phyloP scores from a whole-genome alignment of 2,797 vertebrate species.

The Hemibagrus guttatus region DNA sequence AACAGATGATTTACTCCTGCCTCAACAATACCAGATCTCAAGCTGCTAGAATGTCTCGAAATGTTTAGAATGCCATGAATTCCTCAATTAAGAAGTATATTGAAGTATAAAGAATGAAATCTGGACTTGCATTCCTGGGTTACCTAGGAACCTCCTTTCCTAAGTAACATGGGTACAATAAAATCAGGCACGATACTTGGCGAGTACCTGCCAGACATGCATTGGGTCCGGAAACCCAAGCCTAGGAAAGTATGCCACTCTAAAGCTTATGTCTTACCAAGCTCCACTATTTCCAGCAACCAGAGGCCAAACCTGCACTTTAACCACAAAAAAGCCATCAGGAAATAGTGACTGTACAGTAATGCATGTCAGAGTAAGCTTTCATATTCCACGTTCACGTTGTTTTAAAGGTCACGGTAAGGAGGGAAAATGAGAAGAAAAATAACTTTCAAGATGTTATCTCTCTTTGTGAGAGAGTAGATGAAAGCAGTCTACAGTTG shows the following conservation, averaged over 20 bases:
- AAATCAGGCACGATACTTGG: background rate
- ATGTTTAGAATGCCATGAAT: background rate
- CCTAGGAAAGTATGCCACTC: background rate
- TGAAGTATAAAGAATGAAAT: background rate
- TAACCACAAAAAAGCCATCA: background rate
- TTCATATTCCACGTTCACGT: background rate
- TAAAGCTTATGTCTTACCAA: background rate
- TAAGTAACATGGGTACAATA: background rate
- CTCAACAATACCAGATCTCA: constrained; percentile 65
- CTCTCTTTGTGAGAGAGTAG: constrained; percentile 11
- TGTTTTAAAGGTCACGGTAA: constrained; percentile 21
- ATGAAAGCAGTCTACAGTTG: constrained; percentile 43
- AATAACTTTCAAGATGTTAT: background rate
- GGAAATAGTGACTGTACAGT: background rate
- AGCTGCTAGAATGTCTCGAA: background rate
- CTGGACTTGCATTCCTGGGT: background rate
- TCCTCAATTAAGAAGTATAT: background rate
- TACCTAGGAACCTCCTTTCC: background rate
- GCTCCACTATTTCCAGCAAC: background rate
- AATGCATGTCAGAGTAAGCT: background rate
- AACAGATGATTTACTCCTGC: constrained; percentile 88
- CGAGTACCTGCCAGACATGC: background rate
- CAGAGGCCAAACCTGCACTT: background rate
- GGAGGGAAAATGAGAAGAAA: background rate
- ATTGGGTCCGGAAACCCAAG: background rate